phyloP scores from a whole-genome alignment of 1,140 invertebrate genomes.

The Watersipora subatra region DNA sequence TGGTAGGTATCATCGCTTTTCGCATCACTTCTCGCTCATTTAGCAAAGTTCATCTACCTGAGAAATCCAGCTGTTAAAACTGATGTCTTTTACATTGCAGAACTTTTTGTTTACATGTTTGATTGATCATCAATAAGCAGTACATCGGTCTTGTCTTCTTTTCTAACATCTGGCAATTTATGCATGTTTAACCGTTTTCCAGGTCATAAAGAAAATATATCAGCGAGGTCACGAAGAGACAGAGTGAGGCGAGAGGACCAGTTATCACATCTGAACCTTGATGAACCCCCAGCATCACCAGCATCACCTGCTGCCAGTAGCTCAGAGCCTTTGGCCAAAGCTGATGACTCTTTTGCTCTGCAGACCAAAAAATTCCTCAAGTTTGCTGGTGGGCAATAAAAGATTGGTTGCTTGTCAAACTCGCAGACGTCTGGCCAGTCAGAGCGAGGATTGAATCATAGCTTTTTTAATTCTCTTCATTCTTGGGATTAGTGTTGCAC shows the following conservation, averaged over 20 bases:
- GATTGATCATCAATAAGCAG: background rate
- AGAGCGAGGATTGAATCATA: no score
- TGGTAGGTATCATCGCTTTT: no score
- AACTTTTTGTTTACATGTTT: background rate
- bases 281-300: conserved; percentile 41
- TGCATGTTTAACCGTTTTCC: conserved; percentile 2
- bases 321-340: conserved; percentile 21
- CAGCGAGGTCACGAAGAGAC: background rate
- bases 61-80: no score
- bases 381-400: conserved; percentile 53
- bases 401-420: no score
- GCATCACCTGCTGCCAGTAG: conserved; percentile 17
- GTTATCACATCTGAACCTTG: conserved; percentile 45
- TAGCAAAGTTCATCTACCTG: no score
- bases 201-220: conserved; percentile 31
- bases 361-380: conserved; percentile 61
- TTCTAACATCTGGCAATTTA: no score
- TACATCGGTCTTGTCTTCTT: no score
- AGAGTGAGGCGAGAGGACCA: conserved; percentile 43
- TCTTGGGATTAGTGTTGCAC: no score
- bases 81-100: background rate
- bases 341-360: conserved; percentile 28
- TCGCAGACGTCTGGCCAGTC: no score
- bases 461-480: no score
- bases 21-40: no score